Evolutionary conservation across 2,888 invertebrate species (phyloP), one percentile per base, ranked within the genome.

Genomic region (Sialis lutaria): DNA sequence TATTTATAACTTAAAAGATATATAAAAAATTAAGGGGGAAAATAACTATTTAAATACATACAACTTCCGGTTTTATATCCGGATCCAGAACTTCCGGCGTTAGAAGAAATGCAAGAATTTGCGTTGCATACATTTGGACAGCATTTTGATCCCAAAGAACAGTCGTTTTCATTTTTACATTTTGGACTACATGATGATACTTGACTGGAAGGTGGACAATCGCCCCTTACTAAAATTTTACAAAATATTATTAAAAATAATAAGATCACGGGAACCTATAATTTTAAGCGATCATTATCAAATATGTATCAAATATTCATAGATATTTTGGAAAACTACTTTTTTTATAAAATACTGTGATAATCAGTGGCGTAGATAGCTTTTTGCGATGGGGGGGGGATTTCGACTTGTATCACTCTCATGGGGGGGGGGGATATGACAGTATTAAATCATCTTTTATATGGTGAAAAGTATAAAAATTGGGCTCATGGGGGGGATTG

Each of bases 101-200:
- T 67, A 1, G 75, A 57, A 30, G 70, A 64, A 0, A 72, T 69
- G 56, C 84, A 84, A 1, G 82, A 82, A 58, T 74, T 77, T 44
- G 69, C 67, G 54, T 80, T 78, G 65, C 84, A 83, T 48, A 74
- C 62, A 63, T 84, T 83, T 6, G 75, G 69, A 55, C 80, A 80
- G 60, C 83, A 84, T 53, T 77, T 75, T 58, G 77, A 74, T 53
- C 76, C 77, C 46, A 73, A 69, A 33, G 69, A 67, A 61, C 84
- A 84, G 52, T 82, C 76, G 53, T 70, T 72, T 60, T 81, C 77
- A 50, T 76, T 73, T 41, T 67, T 58, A 55, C 84, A 84, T 57
- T 75, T 79, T 1, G 83, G 82, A 45, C 69, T 75, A 61, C 83
- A 84, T 50, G 68, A 70, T 52, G 71, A 71, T 50, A 82, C 74